phyloP scores from a whole-genome alignment of 2,888 invertebrate species.

The Anthophora plumipes region DNA sequence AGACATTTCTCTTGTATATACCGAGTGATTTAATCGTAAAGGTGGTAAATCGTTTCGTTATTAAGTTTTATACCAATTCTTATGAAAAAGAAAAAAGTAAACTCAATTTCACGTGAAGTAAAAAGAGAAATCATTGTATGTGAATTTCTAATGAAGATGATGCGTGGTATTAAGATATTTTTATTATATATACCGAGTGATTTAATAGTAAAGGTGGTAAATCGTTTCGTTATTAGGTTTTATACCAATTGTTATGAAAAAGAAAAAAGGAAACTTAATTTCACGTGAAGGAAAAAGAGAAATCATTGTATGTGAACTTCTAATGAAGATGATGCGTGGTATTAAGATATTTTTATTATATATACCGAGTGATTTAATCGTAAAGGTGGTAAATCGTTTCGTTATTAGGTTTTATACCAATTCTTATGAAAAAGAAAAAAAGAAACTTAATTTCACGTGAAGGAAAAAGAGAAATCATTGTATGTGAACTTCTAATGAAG shows the following conservation, averaged over 20 bases:
- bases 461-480: too few species aligned
- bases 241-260: background rate
- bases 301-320: too few species aligned
- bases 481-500: too few species aligned
- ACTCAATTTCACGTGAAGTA: background rate
- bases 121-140: too few species aligned
- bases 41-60: background rate
- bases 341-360: background rate
- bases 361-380: background rate
- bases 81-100: background rate
- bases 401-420: too few species aligned
- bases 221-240: background rate
- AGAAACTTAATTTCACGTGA: too few species aligned
- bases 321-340: background rate
- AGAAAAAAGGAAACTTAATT: background rate
- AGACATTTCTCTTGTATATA: background rate
- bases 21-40: background rate
- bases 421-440: too few species aligned
- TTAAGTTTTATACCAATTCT: background rate
- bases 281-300: background rate
- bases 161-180: background rate
- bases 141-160: too few species aligned
- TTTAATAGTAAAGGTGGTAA: background rate
- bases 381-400: too few species aligned
- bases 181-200: background rate